Percentiles rank a stretch among this genome's conserved stretches.
These are phyloP conservation scores for Drosophila ananassae DNA, from an alignment of 1,140 invertebrate genomes.

Conservation along the genomic window DNA sequence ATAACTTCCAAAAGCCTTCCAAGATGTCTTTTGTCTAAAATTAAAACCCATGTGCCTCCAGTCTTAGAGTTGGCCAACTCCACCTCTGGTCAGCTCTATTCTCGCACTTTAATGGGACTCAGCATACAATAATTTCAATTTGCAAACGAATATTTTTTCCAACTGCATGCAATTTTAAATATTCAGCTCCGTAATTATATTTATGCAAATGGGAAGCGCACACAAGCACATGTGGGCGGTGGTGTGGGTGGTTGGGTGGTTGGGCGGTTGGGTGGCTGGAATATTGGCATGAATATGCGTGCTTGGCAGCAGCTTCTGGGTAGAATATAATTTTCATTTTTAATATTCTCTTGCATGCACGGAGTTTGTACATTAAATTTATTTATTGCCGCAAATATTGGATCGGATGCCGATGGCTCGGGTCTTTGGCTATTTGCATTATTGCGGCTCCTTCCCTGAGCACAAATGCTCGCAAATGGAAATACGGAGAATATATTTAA, in stretches of 20 bases:
- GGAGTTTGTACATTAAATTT: constrained; percentile 81
- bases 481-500: neutral
- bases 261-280: constrained; percentile 10
- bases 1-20: no score
- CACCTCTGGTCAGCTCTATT: constrained; percentile 17
- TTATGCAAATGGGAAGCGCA: constrained; percentile 68
- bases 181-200: constrained; percentile 75
- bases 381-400: constrained; percentile 83
- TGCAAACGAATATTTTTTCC: constrained; percentile 46
- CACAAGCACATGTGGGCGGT: constrained; percentile 31
- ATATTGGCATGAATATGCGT: constrained; percentile 50
- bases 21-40: no score
- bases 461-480: constrained; percentile 28
- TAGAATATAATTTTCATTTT: constrained; percentile 81
- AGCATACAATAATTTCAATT: constrained; percentile 61
- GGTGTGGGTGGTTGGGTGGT: constrained; percentile 5
- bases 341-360: constrained; percentile 80
- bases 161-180: constrained; percentile 73
- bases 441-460: constrained; percentile 36
- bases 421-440: constrained; percentile 64
- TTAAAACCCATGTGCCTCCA: no score
- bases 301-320: constrained; percentile 59
- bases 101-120: constrained; percentile 22
- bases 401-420: constrained; percentile 71
- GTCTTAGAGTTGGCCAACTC: neutral